Conservation (phyloP, 2,888 invertebrate genomes). For the Athalia circularis region DNA sequence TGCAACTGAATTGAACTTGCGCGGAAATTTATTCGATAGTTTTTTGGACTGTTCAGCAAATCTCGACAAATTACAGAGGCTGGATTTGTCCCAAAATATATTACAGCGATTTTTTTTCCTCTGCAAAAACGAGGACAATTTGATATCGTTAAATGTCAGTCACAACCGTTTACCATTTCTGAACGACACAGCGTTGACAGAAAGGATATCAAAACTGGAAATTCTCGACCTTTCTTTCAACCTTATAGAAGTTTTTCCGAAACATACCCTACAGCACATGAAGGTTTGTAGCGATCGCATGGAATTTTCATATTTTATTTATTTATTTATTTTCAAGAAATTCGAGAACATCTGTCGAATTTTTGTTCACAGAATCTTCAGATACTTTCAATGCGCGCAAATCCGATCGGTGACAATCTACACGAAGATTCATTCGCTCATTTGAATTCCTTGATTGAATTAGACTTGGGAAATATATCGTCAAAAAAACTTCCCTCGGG, state of each 20-base stretch:
- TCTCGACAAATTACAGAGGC: conserved; percentile 85
- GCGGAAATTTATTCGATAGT: conserved; percentile 67
- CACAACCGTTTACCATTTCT: conserved; percentile 90
- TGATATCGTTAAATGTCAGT: conserved; percentile 90
- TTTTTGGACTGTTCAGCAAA: conserved; percentile 77
- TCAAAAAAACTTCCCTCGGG: conserved; percentile 59
- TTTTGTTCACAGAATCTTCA: conserved; percentile 62
- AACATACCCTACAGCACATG: conserved; percentile 69
- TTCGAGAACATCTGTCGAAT: background rate
- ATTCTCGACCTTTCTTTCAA: conserved; percentile 69
- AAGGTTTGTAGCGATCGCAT: conserved; percentile 58
- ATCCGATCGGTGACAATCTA: conserved; percentile 67
- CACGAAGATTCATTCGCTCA: conserved; percentile 67
- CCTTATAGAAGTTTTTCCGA: conserved; percentile 65
- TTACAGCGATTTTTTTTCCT: conserved; percentile 76
- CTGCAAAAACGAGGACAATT: conserved; percentile 89
- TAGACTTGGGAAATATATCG: conserved; percentile 66
- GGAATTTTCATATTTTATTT: conserved; percentile 10
- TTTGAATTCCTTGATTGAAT: conserved; percentile 59
- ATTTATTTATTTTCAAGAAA: background rate
- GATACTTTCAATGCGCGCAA: conserved; percentile 66
- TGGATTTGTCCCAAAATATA: conserved; percentile 91
- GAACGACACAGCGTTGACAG: conserved; percentile 72
- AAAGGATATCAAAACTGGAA: conserved; percentile 65
- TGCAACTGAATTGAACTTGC: conserved; percentile 66